phyloP scores from a whole-genome alignment of 1,140 invertebrate species.

The Holcopasites calliopsidis region DNA sequence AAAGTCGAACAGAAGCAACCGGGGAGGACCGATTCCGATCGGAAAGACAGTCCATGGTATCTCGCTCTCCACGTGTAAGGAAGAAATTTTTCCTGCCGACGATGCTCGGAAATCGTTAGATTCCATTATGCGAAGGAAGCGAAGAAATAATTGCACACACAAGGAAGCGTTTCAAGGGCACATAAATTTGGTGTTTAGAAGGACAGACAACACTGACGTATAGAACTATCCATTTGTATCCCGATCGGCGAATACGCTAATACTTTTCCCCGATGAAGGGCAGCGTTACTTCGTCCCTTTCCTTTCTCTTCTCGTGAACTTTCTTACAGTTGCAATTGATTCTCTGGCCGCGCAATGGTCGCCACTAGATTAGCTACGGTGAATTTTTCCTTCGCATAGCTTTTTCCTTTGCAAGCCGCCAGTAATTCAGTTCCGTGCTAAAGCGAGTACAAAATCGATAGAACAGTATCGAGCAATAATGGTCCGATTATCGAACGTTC shows the following conservation, averaged over 20 bases:
- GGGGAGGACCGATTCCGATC: conserved; percentile 15
- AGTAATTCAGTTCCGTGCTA: conserved; percentile 1
- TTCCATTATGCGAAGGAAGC: too few relatives aligned
- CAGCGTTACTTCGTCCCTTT: not conserved
- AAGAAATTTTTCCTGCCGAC: too few relatives aligned
- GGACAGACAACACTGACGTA: too few relatives aligned
- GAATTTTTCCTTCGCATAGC: conserved; percentile 5
- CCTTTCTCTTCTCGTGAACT: conserved; percentile 26
- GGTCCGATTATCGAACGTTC: not conserved
- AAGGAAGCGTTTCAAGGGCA: too few relatives aligned
- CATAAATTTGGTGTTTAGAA: too few relatives aligned
- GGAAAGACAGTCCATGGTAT: not conserved
- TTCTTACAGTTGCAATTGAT: conserved; percentile 6
- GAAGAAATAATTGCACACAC: too few relatives aligned
- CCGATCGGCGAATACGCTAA: conserved; percentile 42
- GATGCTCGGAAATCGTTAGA: too few relatives aligned
- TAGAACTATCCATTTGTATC: conserved; percentile 50
- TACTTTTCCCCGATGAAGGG: conserved; percentile 17
- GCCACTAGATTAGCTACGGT: not conserved
- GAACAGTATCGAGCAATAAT: not conserved
- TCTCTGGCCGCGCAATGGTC: not conserved
- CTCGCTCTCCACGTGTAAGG: not conserved
- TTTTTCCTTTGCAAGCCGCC: not conserved
- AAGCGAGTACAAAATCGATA: conserved; percentile 6
- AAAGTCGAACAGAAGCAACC: conserved; percentile 38